These are phyloP conservation scores for Muraenolepis orangiensis DNA, from an alignment of 2,797 vertebrate genomes.

Conservation along the genomic window DNA sequence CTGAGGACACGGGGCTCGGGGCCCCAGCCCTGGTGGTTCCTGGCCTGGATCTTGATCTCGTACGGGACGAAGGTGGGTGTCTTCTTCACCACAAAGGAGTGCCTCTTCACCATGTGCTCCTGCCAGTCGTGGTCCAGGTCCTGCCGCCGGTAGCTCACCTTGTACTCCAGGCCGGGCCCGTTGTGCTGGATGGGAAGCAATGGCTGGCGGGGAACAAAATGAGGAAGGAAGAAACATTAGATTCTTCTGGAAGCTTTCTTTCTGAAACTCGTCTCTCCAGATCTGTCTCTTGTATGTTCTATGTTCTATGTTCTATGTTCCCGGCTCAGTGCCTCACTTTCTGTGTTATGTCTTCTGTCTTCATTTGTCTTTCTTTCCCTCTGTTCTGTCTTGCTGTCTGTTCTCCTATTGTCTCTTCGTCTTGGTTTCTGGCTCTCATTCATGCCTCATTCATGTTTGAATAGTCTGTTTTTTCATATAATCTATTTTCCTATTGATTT, in stretches of 20 bases:
- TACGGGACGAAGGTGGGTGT: constrained; percentile 90
- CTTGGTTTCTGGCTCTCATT: not conserved
- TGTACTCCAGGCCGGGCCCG: constrained; percentile 90
- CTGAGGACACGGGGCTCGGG: constrained; percentile 82
- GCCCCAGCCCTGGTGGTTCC: constrained; percentile 83
- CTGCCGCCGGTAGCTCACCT: constrained; percentile 83
- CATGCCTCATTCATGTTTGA: not conserved
- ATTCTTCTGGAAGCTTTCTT: too few relatives aligned
- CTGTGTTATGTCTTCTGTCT: not conserved
- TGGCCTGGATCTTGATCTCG: constrained; percentile 88
- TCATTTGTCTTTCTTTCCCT: too few relatives aligned
- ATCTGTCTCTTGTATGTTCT: not conserved
- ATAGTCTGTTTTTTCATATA: not conserved
- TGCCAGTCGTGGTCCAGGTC: constrained; percentile 80
- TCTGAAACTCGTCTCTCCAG: too few relatives aligned
- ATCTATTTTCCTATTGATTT: too few relatives aligned
- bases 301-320: not conserved
- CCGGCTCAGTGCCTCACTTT: not conserved
- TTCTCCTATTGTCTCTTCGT: not conserved
- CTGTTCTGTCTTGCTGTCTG: not conserved
- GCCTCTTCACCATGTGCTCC: constrained; percentile 83
- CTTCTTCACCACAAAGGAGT: constrained; percentile 83
- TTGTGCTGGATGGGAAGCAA: constrained; percentile 84
- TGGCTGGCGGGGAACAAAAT: constrained; percentile 69
- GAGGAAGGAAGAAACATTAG: too few relatives aligned